Conservation (phyloP, 2,888 invertebrate genomes). For the Caenorhabditis wallacei region DNA sequence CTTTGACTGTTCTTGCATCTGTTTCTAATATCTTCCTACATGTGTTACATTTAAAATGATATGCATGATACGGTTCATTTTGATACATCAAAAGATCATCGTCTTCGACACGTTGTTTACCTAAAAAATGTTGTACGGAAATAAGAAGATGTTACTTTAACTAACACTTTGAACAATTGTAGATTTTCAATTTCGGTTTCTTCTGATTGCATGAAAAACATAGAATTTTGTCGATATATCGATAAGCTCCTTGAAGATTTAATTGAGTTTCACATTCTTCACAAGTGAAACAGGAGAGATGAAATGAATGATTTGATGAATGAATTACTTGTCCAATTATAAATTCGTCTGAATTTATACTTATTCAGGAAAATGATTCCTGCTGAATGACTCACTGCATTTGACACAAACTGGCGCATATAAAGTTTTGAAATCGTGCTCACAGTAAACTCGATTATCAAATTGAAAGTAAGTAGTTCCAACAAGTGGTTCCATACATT, state of each 20-base stretch:
- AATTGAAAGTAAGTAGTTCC: constrained; percentile 98
- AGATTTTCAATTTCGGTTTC: constrained; percentile 56
- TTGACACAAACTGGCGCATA: constrained; percentile 71
- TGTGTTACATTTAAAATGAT: constrained; percentile 71
- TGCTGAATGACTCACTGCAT: constrained; percentile 67
- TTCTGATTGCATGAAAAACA: constrained; percentile 68
- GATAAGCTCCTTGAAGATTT: constrained; percentile 50
- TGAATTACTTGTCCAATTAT: constrained; percentile 67
- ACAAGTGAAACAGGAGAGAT: constrained; percentile 70
- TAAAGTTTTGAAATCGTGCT: constrained; percentile 70
- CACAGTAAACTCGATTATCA: constrained; percentile 87
- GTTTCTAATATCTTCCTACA: constrained; percentile 62
- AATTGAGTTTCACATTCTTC: constrained; percentile 60
- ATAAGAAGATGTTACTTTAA: not conserved
- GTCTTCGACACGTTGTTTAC: constrained; percentile 60
- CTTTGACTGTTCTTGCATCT: constrained; percentile 51
- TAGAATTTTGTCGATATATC: constrained; percentile 21
- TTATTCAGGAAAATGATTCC: not conserved
- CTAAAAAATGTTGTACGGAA: constrained; percentile 36
- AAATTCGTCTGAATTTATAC: constrained; percentile 45
- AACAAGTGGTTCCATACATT: constrained; percentile 97
- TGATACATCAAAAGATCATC: constrained; percentile 65
- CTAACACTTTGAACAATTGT: constrained; percentile 70
- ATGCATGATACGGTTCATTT: constrained; percentile 67
- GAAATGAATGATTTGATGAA: constrained; percentile 63